These are phyloP conservation scores for Danio choprae DNA, from an alignment of 2,797 vertebrate genomes.

Conservation along the genomic window DNA sequence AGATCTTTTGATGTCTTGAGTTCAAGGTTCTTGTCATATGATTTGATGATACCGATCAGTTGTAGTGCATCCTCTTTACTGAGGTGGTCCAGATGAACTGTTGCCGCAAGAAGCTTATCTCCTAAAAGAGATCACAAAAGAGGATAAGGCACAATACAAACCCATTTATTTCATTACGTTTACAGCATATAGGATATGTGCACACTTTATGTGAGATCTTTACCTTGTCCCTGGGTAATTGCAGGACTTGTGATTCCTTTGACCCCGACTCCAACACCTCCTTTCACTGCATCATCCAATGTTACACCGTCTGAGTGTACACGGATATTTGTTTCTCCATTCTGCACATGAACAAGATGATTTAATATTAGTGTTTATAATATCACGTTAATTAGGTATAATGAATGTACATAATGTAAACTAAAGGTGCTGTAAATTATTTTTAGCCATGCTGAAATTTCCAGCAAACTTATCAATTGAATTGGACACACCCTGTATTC, in stretches of 20 bases:
- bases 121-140: slow-evolving; percentile 53
- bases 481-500: neutral
- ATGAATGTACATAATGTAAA: neutral
- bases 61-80: slow-evolving; percentile 70
- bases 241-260: slow-evolving; percentile 34
- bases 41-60: slow-evolving; percentile 76
- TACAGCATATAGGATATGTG: neutral
- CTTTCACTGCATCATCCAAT: slow-evolving; percentile 64
- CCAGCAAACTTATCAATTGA: neutral
- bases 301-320: slow-evolving; percentile 64
- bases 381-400: neutral
- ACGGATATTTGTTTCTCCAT: slow-evolving; percentile 49
- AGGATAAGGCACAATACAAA: neutral
- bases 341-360: slow-evolving; percentile 60
- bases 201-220: neutral
- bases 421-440: slow-evolving; percentile 4
- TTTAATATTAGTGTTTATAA: neutral
- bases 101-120: slow-evolving; percentile 79
- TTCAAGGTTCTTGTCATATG: slow-evolving; percentile 76
- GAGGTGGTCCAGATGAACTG: slow-evolving; percentile 78
- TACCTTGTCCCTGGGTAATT: slow-evolving; percentile 34
- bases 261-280: slow-evolving; percentile 61
- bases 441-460: slow-evolving; percentile 2
- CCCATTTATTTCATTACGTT: neutral
- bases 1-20: slow-evolving; percentile 75